Conservation (phyloP, 2,113 vertebrate species). For the Lepus timidus region DNA sequence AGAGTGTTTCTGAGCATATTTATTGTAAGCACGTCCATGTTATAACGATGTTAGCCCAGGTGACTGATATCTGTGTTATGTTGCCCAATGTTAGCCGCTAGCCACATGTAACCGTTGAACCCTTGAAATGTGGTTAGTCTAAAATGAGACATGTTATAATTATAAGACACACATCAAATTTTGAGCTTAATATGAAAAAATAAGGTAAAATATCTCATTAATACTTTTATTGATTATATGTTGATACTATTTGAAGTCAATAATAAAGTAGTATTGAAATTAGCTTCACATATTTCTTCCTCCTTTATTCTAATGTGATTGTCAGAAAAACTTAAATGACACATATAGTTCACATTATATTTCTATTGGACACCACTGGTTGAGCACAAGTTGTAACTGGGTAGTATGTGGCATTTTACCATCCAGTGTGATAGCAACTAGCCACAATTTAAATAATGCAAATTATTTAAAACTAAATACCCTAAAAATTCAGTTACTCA, state of each 20-base stretch:
- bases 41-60: background rate
- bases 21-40: background rate
- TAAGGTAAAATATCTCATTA: background rate
- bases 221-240: background rate
- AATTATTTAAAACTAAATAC: constrained; percentile 4
- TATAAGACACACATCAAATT: background rate
- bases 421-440: background rate
- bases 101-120: background rate
- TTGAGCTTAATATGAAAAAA: constrained; percentile 3
- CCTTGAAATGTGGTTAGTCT: background rate
- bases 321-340: background rate
- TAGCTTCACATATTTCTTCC: constrained; percentile 5
- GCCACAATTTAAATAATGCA: background rate
- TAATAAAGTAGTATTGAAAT: constrained; percentile 22
- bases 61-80: background rate
- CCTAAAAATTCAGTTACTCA: background rate
- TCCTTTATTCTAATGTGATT: background rate
- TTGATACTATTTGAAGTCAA: constrained; percentile 31
- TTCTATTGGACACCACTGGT: background rate
- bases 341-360: background rate
- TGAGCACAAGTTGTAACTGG: background rate
- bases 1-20: background rate
- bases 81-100: background rate
- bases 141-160: background rate
- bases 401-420: background rate